A percentile compares a stretch with the other conserved stretches of the same genome.
Conservation (phyloP, 2,113 vertebrate genomes). For the Carettochelys insculpta region DNA sequence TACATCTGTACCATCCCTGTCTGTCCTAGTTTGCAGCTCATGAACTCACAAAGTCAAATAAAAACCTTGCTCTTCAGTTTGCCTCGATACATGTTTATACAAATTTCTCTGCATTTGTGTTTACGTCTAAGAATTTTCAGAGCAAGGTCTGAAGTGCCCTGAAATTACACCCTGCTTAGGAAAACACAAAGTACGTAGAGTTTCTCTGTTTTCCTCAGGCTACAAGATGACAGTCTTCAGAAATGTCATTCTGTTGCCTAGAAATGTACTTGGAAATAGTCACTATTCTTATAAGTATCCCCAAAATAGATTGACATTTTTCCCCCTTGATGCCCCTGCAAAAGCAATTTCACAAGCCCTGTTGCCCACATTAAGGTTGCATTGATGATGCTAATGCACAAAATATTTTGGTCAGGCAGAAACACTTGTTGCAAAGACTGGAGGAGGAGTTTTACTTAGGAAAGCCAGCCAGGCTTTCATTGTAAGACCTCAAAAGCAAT, state of each 20-base stretch:
- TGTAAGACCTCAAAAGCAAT: neutral
- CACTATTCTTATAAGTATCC: constrained; percentile 16
- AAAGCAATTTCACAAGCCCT: constrained; percentile 40
- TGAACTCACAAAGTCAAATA: neutral
- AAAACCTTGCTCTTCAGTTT: neutral
- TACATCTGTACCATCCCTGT: neutral
- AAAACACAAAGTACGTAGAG: neutral
- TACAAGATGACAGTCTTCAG: neutral
- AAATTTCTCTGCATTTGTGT: neutral
- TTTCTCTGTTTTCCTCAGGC: neutral
- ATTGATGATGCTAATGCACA: neutral
- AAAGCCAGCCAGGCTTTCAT: neutral
- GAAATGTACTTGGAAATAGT: neutral
- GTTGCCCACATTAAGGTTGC: neutral
- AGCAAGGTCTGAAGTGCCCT: neutral
- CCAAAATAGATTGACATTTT: constrained; percentile 57
- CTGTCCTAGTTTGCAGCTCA: neutral
- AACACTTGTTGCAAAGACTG: neutral
- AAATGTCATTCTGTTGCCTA: neutral
- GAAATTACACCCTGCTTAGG: neutral
- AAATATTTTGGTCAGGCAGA: constrained; percentile 18
- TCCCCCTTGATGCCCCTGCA: constrained; percentile 63
- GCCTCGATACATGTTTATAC: neutral
- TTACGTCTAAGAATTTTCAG: neutral
- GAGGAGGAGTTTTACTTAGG: neutral